phyloP scores from a whole-genome alignment of 1,140 invertebrate species.

The Augochlora pura region DNA sequence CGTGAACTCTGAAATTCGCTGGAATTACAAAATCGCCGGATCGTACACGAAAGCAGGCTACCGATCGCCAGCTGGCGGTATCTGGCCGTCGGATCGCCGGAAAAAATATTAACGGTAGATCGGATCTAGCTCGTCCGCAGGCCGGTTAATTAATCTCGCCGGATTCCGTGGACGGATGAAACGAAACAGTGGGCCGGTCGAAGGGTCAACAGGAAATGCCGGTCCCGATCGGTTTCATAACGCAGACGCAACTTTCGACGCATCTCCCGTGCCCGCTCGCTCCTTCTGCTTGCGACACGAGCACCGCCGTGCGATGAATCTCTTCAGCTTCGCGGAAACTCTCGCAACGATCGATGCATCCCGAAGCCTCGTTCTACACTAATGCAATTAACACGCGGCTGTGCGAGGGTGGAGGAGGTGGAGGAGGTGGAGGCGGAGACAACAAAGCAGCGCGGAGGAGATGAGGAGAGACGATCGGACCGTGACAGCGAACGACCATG shows the following conservation, averaged over 20 bases:
- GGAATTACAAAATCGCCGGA: too few relatives aligned
- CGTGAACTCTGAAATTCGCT: too few relatives aligned
- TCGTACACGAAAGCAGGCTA: too few relatives aligned
- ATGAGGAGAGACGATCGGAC: conserved; percentile 53
- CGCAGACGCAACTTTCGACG: conserved; percentile 12
- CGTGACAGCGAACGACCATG: conserved; percentile 69
- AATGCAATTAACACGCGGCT: conserved; percentile 66
- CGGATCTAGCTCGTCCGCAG: not conserved
- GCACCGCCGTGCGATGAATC: not conserved
- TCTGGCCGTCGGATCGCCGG: not conserved
- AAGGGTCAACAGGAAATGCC: conserved; percentile 25
- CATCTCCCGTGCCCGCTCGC: not conserved
- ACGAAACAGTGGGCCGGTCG: not conserved
- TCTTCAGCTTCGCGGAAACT: conserved; percentile 33
- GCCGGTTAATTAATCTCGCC: not conserved
- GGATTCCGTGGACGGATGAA: not conserved
- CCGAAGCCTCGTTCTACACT: conserved; percentile 39
- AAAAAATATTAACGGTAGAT: not conserved
- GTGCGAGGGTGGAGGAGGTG: conserved; percentile 22
- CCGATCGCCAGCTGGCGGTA: too few relatives aligned
- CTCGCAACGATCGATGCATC: conserved; percentile 38
- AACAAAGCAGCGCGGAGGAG: conserved; percentile 50
- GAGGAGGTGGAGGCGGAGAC: conserved; percentile 20
- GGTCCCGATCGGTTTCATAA: conserved; percentile 37
- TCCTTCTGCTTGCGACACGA: conserved; percentile 14